Conservation (phyloP, 2,888 invertebrate genomes). For the Sicus ferrugineus region DNA sequence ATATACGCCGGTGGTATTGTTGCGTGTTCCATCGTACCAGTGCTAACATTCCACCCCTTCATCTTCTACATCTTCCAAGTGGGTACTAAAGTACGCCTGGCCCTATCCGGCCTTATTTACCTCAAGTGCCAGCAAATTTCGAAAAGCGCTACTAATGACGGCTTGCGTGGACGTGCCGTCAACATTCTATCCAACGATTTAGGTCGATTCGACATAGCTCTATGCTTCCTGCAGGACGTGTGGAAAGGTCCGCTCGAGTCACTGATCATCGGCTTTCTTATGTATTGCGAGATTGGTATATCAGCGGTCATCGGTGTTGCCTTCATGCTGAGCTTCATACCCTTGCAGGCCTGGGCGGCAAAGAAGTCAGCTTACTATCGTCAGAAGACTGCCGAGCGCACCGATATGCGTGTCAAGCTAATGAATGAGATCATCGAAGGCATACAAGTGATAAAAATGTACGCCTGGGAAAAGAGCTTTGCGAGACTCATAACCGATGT, state of each 20-base stretch:
- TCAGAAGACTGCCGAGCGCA: conserved; percentile 76
- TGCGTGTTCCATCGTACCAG: conserved; percentile 66
- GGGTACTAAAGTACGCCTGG: conserved; percentile 76
- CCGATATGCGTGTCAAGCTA: conserved; percentile 84
- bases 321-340: conserved; percentile 76
- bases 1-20: conserved; percentile 74
- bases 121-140: conserved; percentile 76
- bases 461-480: conserved; percentile 86
- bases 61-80: conserved; percentile 75
- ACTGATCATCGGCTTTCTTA: conserved; percentile 65
- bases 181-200: conserved; percentile 97
- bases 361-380: conserved; percentile 74
- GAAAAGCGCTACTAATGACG: conserved; percentile 83
- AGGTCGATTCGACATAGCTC: conserved; percentile 88
- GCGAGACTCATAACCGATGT: conserved; percentile 76
- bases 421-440: conserved; percentile 91
- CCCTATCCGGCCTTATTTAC: conserved; percentile 77
- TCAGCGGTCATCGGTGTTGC: conserved; percentile 76
- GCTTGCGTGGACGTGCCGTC: conserved; percentile 79
- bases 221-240: conserved; percentile 87
- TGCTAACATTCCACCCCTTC: conserved; percentile 75
- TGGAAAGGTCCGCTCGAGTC: conserved; percentile 86
- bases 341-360: conserved; percentile 77
- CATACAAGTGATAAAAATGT: conserved; percentile 89
- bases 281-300: conserved; percentile 70